Evolutionary conservation across 2,888 invertebrate species (phyloP).

Genomic region (Papilio gigon): DNA sequence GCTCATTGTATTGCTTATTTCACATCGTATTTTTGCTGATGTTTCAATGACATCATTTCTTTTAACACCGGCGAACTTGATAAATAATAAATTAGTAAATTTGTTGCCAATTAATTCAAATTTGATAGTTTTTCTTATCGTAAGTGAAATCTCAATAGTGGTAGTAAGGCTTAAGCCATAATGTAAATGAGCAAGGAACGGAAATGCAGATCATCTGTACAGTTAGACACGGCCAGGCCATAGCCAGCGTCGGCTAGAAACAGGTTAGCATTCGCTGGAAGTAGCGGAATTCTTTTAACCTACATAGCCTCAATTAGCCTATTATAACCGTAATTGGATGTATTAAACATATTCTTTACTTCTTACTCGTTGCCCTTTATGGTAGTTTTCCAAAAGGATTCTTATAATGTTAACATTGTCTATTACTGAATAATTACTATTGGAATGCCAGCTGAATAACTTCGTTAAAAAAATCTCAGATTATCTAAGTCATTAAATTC

Average conservation of each 20-base stretch:
- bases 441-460: background rate
- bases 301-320: slow-evolving; percentile 31
- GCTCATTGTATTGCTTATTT: slow-evolving; percentile 15
- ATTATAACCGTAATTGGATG: slow-evolving; percentile 30
- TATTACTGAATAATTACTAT: background rate
- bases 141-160: background rate
- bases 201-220: slow-evolving; percentile 26
- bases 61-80: background rate
- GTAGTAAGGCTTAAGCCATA: background rate
- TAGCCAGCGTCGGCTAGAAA: slow-evolving; percentile 14
- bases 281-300: slow-evolving; percentile 34
- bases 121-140: background rate
- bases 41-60: background rate
- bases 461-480: background rate
- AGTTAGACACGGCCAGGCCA: background rate
- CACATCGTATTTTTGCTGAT: background rate
- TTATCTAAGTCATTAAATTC: background rate
- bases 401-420: background rate
- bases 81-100: background rate
- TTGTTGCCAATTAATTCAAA: background rate
- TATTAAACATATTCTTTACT: slow-evolving; percentile 15
- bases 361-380: background rate
- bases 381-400: slow-evolving; percentile 19
- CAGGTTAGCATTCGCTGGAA: slow-evolving; percentile 23
- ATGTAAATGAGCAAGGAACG: slow-evolving; percentile 7